Evolutionary conservation across 2,888 invertebrate genomes (phyloP).

Genomic region (Ochropacha duplaris): DNA sequence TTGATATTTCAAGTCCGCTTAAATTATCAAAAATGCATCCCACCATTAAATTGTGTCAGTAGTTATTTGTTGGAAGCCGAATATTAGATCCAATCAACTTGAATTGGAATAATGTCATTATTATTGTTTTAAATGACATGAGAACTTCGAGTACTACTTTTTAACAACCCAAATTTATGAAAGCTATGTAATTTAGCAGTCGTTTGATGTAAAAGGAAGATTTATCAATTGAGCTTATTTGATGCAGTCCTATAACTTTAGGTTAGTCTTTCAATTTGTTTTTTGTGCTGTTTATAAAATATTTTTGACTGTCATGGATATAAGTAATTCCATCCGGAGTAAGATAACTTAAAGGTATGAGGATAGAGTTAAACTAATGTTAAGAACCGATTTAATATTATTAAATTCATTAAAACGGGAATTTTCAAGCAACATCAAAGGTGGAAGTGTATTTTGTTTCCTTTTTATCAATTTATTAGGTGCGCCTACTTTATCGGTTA

Average conservation of each 20-base stretch:
- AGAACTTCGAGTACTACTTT: conserved; percentile 24
- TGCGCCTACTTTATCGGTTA: conserved; percentile 28
- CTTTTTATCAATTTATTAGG: conserved; percentile 13
- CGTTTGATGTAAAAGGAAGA: conserved; percentile 31
- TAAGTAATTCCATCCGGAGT: neutral
- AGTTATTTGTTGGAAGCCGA: neutral
- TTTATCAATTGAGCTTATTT: conserved; percentile 31
- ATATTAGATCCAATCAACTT: conserved; percentile 9
- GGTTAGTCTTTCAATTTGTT: neutral
- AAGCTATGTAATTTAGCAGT: conserved; percentile 33
- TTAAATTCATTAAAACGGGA: neutral
- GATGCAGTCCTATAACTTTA: conserved; percentile 14
- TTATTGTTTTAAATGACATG: conserved; percentile 28
- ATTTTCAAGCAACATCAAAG: neutral
- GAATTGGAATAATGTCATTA: conserved; percentile 5
- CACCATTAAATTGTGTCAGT: neutral
- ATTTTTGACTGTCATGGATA: neutral
- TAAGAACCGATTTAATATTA: neutral
- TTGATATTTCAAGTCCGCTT: neutral
- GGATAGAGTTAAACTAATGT: neutral
- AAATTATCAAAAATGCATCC: neutral
- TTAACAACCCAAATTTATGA: conserved; percentile 26
- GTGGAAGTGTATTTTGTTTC: neutral
- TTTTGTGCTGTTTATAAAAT: neutral
- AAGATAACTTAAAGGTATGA: neutral